Percentiles rank a stretch among this genome's conserved stretches.
Conservation (phyloP, 1,140 invertebrate genomes). For the Dendrolimus kikuchii region DNA sequence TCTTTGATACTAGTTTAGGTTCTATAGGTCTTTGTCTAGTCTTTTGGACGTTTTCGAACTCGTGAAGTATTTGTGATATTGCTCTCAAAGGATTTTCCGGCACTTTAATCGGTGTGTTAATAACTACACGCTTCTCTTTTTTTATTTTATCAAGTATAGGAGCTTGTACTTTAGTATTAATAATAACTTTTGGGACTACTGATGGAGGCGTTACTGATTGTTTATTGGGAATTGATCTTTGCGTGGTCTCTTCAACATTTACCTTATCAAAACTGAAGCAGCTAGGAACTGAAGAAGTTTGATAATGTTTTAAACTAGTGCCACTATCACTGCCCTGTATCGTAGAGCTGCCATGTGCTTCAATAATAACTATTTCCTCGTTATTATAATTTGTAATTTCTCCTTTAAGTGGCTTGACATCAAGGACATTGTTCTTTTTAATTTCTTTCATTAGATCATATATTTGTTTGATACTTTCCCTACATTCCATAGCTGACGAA, state of each 20-base stretch:
- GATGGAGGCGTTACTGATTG: constrained; percentile 12
- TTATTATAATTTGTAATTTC: constrained; percentile 3
- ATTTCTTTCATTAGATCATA: constrained; percentile 51
- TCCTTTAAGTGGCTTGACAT: constrained; percentile 12
- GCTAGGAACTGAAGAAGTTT: constrained; percentile 38
- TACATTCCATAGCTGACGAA: constrained; percentile 31
- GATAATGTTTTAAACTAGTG: constrained; percentile 44
- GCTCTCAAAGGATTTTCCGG: constrained; percentile 51
- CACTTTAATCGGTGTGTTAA: constrained; percentile 16
- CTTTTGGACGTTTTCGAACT: constrained; percentile 53
- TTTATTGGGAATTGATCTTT: constrained; percentile 10
- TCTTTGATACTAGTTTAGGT: constrained; percentile 25
- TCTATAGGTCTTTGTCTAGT: constrained; percentile 28
- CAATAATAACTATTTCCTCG: constrained; percentile 10
- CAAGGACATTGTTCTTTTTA: constrained; percentile 15
- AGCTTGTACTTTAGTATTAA: constrained; percentile 34
- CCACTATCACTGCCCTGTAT: constrained; percentile 39
- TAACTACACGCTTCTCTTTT: constrained; percentile 24
- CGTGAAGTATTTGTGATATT: constrained; percentile 53
- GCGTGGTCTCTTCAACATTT: constrained; percentile 7
- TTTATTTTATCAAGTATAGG: constrained; percentile 25
- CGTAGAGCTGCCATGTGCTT: constrained; percentile 12
- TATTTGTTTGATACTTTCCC: constrained; percentile 54
- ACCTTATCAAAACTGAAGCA: constrained; percentile 37
- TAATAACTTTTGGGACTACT: constrained; percentile 42